Evolutionary conservation across 1,140 invertebrate species (phyloP).

Genomic region (Leptinotarsa lineolata): DNA sequence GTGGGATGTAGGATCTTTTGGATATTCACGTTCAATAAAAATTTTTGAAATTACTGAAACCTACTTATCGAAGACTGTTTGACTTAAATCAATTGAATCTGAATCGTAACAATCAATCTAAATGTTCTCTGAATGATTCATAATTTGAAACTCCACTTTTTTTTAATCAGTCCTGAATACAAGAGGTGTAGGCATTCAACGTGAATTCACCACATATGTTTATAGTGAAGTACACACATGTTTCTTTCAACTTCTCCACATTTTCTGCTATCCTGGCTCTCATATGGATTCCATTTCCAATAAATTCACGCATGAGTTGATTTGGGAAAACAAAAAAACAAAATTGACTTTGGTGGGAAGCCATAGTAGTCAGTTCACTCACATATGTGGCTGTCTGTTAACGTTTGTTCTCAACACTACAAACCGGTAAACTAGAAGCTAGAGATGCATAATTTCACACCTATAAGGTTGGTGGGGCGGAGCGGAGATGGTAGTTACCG

Average conservation of each 20-base stretch:
- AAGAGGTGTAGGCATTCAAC: not conserved
- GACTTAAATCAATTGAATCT: too few species aligned
- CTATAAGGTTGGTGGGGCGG: too few species aligned
- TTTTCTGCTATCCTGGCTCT: conserved; percentile 44
- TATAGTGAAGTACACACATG: conserved; percentile 26
- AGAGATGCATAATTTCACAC: too few species aligned
- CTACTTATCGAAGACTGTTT: too few species aligned
- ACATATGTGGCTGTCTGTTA: too few species aligned
- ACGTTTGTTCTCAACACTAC: too few species aligned
- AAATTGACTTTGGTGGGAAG: not conserved
- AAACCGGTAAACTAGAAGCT: too few species aligned
- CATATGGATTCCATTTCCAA: conserved; percentile 53
- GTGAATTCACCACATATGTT: conserved; percentile 18
- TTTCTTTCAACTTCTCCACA: conserved; percentile 18
- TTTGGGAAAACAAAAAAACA: not conserved
- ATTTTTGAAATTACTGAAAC: too few species aligned
- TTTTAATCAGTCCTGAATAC: not conserved
- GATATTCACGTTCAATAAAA: too few species aligned
- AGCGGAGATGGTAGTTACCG: too few species aligned
- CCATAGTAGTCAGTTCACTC: not conserved
- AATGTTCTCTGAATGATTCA: not conserved
- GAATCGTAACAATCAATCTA: not conserved
- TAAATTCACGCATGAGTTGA: conserved; percentile 51
- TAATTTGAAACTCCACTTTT: not conserved
- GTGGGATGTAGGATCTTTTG: too few species aligned